Evolutionary conservation across 2,113 vertebrate genomes (phyloP), one percentile per base, ranked within the genome.

Genomic region (Pyxicephalus adspersus): DNA sequence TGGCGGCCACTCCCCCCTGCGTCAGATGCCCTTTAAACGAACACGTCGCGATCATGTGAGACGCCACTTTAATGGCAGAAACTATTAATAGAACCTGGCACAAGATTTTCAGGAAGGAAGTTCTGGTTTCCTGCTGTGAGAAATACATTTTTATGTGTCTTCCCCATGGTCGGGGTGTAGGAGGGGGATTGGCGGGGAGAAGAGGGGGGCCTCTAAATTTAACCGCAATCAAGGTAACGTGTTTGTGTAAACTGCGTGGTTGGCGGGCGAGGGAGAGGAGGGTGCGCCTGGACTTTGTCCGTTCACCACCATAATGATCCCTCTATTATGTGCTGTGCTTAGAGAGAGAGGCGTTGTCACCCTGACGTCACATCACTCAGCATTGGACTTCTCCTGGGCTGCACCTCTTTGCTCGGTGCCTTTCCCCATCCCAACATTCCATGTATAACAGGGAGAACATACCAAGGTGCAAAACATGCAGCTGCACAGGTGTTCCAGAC

Each of bases 21-120:
- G 9, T 52, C 66, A 52, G 17, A 23, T 9, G 9, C 18, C 29
- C 50, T 25, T 16, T 26, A 38, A 51, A 72, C 25, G 23, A 29
- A 13, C 18, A 8, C 16, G 38, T 6, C 5, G 38, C 2, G 23
- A 54, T 55, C 51, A 55, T 55, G 66, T 23, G 28, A 76, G 25
- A 19, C 22, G 8, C 20, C 29, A 73, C 19, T 64, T 18, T 2
- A 20, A 20, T n/a, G 23, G 23, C 25, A 4, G 15, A 29, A 23
- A 11, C 68, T 80, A 80, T 71, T 63, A 71, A 52, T 80, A 80
- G 66, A 15, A 13, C 2, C 13, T 71, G 66, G 66, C 77, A 29
- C 2, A n/a, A 51, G 38, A 20, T 29, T 51, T 31, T 52, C 11
- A 55, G 77, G 77, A 80, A 80, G 77, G 77, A 80, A 80, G 63